A percentile compares a stretch with the other conserved stretches of the same genome.
These are phyloP conservation scores for Eumaeus atala DNA, from an alignment of 1,140 invertebrate species.

Conservation along the genomic window DNA sequence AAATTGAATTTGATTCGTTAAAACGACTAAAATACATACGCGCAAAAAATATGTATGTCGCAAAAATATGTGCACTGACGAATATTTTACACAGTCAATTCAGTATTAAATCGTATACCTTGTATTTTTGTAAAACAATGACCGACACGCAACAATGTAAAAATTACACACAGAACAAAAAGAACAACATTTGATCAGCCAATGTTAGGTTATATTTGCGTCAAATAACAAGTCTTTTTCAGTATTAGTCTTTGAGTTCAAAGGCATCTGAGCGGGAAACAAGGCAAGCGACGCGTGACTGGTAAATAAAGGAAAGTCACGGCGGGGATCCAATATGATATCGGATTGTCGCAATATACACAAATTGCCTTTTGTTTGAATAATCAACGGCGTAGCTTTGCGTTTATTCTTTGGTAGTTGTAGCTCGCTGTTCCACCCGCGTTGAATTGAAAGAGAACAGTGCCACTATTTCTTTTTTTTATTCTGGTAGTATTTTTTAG, in stretches of 20 bases:
- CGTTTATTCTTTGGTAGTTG: background rate
- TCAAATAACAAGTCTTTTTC: background rate
- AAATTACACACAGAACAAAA: background rate
- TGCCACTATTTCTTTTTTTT: no score
- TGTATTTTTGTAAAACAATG: background rate
- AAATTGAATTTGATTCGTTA: no score
- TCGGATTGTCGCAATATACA: background rate
- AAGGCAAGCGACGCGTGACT: background rate
- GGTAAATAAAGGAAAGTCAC: constrained; percentile 8
- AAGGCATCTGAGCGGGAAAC: background rate
- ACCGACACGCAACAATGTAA: background rate
- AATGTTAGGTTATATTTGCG: background rate
- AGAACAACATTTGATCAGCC: background rate
- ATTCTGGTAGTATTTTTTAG: no score
- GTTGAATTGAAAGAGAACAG: no score
- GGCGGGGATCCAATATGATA: background rate
- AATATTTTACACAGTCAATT: no score
- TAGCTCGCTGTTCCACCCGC: no score
- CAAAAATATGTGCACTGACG: no score
- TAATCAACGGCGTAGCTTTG: background rate
- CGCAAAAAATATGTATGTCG: no score
- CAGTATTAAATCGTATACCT: no score
- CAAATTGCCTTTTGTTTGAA: constrained; percentile 5
- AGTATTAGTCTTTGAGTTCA: background rate
- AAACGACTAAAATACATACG: no score